Base-by-base conservation (phyloP, 2,888 invertebrate species). In the Temnothorax rugatulus region DNA sequence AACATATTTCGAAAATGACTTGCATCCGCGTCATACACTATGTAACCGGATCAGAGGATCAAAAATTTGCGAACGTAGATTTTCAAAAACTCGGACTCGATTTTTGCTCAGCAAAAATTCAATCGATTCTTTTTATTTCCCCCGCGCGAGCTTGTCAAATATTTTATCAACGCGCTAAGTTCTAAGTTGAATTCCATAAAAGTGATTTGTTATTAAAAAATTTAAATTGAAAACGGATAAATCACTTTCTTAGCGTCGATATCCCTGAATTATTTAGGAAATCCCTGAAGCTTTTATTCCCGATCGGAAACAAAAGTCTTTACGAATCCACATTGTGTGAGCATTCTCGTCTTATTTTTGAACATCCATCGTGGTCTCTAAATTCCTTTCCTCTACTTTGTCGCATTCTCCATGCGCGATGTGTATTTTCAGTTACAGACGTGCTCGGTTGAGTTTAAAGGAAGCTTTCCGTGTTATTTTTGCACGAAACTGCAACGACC, bases 391-490 rank as follows among this genome's bases (percentile, higher is more conserved):
- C 13, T 25, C 64, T 18, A 38, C 52, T 44, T 47, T 61, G 61
- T 47, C 29, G 29, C 52, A 52, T 52, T 21, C 50, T 29, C 69
- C 66, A 81, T 73, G 75, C 66, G 79, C 75, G 25, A 82, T 73
- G 83, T 83, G 61, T 86, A 88, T 90, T 90, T 90, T 82, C 86
- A 88, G 88, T 88, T 41, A 38, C 50, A 84, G 82, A 77, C 73
- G 83, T 82, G 85, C 77, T 84, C 73, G 89, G 88, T 73, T 85
- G 90, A 89, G 90, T 88, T 91, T 91, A 87, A 91, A 91, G 88
- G 87, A 84, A 87, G 87, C 92, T 91, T 92, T 91, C 87, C 91
- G 88, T 89, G 92, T 92, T 92, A 92, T 92, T 92, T 92, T 92
- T 91, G 92, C 92, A 88, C 91, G 89, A 91, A 88, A 29, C 52